Conservation (phyloP, 2,888 invertebrate species). For the Microplitis deprimator region DNA sequence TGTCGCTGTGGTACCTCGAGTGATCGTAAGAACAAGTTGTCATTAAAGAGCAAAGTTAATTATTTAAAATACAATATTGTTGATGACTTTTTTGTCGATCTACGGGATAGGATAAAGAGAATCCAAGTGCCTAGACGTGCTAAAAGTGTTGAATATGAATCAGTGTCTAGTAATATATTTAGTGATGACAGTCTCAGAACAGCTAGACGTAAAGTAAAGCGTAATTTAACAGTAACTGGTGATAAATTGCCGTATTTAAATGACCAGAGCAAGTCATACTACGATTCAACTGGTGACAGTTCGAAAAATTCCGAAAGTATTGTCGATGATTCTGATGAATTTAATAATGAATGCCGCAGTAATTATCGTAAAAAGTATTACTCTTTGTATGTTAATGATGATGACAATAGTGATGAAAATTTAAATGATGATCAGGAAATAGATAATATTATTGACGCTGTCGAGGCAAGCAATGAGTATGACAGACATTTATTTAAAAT, state of each 20-base stretch:
- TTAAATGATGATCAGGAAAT: background rate
- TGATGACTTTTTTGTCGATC: slow-evolving; percentile 31
- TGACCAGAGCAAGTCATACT: slow-evolving; percentile 68
- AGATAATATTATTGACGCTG: background rate
- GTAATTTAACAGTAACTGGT: slow-evolving; percentile 65
- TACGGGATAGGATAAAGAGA: slow-evolving; percentile 40
- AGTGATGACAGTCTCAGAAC: slow-evolving; percentile 69
- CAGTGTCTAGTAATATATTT: slow-evolving; percentile 67
- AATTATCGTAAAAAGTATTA: background rate
- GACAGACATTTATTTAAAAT: background rate
- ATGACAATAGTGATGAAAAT: background rate
- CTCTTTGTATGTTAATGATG: background rate
- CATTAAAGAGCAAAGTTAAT: slow-evolving; percentile 37
- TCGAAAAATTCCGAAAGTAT: slow-evolving; percentile 27
- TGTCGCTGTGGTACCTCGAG: too few relatives aligned
- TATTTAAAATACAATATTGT: slow-evolving; percentile 65
- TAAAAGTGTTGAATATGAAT: slow-evolving; percentile 68
- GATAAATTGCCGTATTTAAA: slow-evolving; percentile 66
- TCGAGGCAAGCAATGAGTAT: background rate
- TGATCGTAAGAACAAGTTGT: too few relatives aligned
- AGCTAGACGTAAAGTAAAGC: slow-evolving; percentile 66
- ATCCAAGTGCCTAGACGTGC: slow-evolving; percentile 55
- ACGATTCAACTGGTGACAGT: slow-evolving; percentile 65
- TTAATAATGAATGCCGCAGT: background rate
- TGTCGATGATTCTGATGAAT: slow-evolving; percentile 21